A percentile compares a stretch with the other conserved stretches of the same genome.
Evolutionary conservation across 2,113 vertebrate genomes (phyloP).

Genomic region (Hippoglossus stenolepis): DNA sequence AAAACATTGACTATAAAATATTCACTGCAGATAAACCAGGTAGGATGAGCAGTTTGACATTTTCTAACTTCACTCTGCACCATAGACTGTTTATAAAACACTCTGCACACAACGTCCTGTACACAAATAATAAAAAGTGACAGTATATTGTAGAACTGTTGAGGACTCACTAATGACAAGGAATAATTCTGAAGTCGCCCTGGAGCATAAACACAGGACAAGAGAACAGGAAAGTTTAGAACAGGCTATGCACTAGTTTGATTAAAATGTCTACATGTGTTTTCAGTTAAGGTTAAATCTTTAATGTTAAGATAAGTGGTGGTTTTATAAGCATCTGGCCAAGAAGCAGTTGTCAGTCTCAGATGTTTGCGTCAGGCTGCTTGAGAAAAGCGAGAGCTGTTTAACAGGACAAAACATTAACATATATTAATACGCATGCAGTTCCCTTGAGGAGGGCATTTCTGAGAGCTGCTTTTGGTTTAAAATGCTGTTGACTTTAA

Average conservation of each 20-base stretch:
- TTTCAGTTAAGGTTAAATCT: neutral
- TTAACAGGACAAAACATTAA: neutral
- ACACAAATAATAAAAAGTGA: neutral
- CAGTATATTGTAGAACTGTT: no score
- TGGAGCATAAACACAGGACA: no score
- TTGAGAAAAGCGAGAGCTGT: neutral
- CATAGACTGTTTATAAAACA: neutral
- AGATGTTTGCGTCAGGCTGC: neutral
- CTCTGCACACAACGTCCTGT: neutral
- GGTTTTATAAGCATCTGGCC: neutral
- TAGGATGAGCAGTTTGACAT: neutral
- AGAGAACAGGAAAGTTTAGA: neutral
- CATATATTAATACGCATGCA: neutral
- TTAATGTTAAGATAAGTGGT: neutral
- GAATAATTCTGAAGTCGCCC: no score
- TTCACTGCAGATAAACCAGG: neutral
- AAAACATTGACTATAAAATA: no score
- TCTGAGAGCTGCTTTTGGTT: neutral
- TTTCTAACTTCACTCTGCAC: neutral
- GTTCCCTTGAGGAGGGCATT: neutral
- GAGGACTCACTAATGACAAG: no score
- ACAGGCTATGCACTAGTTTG: no score
- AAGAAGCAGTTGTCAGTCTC: conserved; percentile 1
- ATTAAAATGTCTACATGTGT: conserved; percentile 1
- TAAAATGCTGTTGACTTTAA: conserved; percentile 1